These are phyloP conservation scores for Dipodomys stephensi DNA, from an alignment of 2,113 vertebrate genomes.

Conservation along the genomic window DNA sequence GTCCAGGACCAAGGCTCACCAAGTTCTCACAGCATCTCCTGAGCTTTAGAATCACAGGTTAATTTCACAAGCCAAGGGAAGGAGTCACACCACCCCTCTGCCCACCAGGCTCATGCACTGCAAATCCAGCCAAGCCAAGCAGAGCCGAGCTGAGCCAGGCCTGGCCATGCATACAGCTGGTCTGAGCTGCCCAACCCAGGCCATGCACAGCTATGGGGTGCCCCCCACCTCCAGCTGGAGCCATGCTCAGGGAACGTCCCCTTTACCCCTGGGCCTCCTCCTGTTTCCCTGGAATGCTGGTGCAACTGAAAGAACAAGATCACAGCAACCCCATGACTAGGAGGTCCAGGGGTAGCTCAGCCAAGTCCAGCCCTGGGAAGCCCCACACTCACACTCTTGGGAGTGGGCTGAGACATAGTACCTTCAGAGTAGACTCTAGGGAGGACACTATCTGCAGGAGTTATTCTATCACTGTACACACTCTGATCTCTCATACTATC, in stretches of 20 bases:
- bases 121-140: constrained; percentile 62
- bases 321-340: constrained; percentile 68
- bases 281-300: constrained; percentile 69
- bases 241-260: constrained; percentile 73
- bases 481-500: background rate
- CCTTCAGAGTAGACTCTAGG: background rate
- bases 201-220: constrained; percentile 73
- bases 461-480: background rate
- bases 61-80: constrained; percentile 38
- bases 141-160: constrained; percentile 37
- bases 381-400: background rate
- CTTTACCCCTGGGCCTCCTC: constrained; percentile 82
- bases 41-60: constrained; percentile 65
- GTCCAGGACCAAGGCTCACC: constrained; percentile 55
- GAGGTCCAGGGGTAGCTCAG: background rate
- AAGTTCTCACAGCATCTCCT: constrained; percentile 63
- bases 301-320: constrained; percentile 80
- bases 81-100: background rate
- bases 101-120: constrained; percentile 45
- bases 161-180: constrained; percentile 49
- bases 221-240: constrained; percentile 64
- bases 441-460: background rate
- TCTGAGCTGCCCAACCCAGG: constrained; percentile 55
- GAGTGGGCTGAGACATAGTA: background rate
- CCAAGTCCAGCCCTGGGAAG: background rate